Base-by-base conservation (phyloP, 2,797 vertebrate species). In the Setipinna tenuifilis region DNA sequence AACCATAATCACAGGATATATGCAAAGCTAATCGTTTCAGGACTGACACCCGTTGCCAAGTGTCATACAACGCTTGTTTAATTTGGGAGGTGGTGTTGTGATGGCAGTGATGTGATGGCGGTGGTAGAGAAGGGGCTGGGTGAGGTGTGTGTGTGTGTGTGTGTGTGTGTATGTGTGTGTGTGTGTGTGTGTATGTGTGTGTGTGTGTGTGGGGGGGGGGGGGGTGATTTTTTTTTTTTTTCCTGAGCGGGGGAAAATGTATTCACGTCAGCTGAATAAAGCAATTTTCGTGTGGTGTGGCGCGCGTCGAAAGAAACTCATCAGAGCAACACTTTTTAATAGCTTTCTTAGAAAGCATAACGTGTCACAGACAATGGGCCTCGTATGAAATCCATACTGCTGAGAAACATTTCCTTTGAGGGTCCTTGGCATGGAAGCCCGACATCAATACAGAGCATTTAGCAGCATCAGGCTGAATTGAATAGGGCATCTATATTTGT, bases 301-400 rank as follows among this genome's bases (percentile, higher is more conserved):
- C 21, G 58, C 21, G 25, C 88, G 78, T 86, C 84, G 87, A 87
- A 89, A 71, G 65, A 71, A 71, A 88, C 87, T 82, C 58, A 87
- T 87, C 86, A 10, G 46, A 65, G 23, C 54, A 35, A 75, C 61
- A 59, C 28, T 41, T 44, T 35, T 35, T 85, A 65, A 48, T 59
- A 41, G 44, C 54, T 61, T 28, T 84, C 59, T 59, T 50, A 5
- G 50, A 46, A 57, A 61, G 14, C 57, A 85, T 88, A 82, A 85
- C 88, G 41, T 88, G 88, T 81, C 65, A 82, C 31, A 82, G 82
- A 81, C 21, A 61, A 35, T 23, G 54, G 58, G 46, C 71, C 87
- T 54, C 65, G 65, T 35, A 28, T 80, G 54, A 88, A 87, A 89
- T 87, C 89, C 80, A 59, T 59, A 82, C 75, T 61, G 48, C 44